Base-by-base conservation (phyloP, 2,888 invertebrate species). In the Drosophila niveifrons region DNA sequence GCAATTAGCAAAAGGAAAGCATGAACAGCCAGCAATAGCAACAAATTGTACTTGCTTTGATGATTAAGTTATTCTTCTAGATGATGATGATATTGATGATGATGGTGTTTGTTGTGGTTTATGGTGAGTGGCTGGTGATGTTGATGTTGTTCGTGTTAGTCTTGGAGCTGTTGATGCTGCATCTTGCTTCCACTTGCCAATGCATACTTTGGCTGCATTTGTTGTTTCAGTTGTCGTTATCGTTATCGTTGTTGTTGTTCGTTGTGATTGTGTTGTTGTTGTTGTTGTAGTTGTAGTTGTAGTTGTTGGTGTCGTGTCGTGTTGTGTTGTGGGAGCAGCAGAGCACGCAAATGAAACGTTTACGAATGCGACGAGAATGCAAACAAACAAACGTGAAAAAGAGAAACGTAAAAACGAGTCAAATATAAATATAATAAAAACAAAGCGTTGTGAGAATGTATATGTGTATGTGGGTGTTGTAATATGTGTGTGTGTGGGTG, bases 351-450 rank as follows among this genome's bases (percentile, higher is more conserved):
- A 75, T 75, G 43, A 75, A 75, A 75, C 75, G 62, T 67, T 75
- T 75, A 76, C 76, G 72, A 76, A 76, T 76, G 76, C 76, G 68
- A 68, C 77, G 76, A 63, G 43, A 72, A 67, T 68, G 75, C 76
- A 76, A 75, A 76, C 76, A 76, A 75, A 75, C 61, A 23, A 23
- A 76, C 66, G 68, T 72, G 76, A 76, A 76, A 75, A 76, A 72
- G 76, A 76, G 68, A 68, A 71, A 75, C 56, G 57, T 39, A 59
- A 52, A 73, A 47, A 36, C 53, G 46, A 57, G 56, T 51, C 44
- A 67, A 65, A 65, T 63, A 72, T 56, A 75, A 75, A 67, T 48
- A 70, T 66, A 52, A 75, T 71, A 48, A 71, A 67, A 75, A 59
- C 51, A 62, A 75, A 75, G 74, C 71, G 50, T 17, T 57, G 36